Base-by-base conservation (phyloP, 2,797 vertebrate genomes). In the Pantherophis vulpinus region DNA sequence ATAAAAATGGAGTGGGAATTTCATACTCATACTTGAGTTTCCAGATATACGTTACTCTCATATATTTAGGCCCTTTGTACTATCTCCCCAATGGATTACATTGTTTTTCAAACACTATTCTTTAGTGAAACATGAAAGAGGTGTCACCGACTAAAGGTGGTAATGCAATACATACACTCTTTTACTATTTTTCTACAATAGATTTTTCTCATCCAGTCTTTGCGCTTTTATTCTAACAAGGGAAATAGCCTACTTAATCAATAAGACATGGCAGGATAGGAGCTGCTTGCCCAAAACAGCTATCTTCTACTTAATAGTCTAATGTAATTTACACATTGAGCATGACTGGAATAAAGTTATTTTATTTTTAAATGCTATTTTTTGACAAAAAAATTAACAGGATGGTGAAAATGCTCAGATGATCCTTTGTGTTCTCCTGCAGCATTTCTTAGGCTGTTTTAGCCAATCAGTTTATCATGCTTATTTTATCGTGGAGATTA, bases 161-260 rank as follows among this genome's bases (percentile, higher is more conserved):
- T 90, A 95, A 47, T 63, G 63, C n/a, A 63, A 63, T 92, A n/a
- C 42, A 60, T 23, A 93, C 63, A 93, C 83, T n/a, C 32, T 93
- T 96, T 95, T 47, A 55, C 86, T 79, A 70, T 92, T 96, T 96
- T 96, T 61, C 93, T 91, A 90, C 9, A 92, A 88, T 79, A 60
- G 60, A 93, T 58, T 66, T 47, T 51, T 37, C n/a, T 42, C n/a
- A 16, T 61, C 51, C 94, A 95, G 95, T 94, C 94, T 96, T 95
- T 97, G 60, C 55, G 93, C 93, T 94, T 94, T 95, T 58, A 88
- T 94, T 96, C 59, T 95, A 94, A 94, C 91, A 96, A 95, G 27
- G 42, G 91, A 96, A 96, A 95, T 96, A 96, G 87, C 91, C 94
- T 90, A 56, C 94, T 95, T 97, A 96, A 97, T 95, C 95, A 96